These are phyloP conservation scores for Sebastes hubbsi DNA, from an alignment of 2,797 vertebrate genomes.

Conservation along the genomic window DNA sequence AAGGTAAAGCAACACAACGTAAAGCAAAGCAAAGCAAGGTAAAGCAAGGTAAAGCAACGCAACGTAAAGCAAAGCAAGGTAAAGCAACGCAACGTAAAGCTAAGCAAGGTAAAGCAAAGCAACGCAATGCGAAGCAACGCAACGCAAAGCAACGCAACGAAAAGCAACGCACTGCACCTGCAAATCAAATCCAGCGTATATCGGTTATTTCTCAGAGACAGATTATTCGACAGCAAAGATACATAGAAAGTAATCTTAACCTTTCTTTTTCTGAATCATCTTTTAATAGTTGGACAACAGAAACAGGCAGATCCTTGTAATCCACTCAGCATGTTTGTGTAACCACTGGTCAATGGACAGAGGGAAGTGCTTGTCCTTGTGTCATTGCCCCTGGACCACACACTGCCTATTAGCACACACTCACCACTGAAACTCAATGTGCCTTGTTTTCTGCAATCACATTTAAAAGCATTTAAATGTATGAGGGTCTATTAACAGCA, in stretches of 20 bases:
- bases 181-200: too few relatives aligned
- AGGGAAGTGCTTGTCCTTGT: neutral
- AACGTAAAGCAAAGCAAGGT: too few relatives aligned
- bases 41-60: too few relatives aligned
- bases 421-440: neutral
- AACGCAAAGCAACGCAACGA: rapidly evolving
- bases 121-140: rapidly evolving
- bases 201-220: too few relatives aligned
- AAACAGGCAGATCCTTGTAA: neutral
- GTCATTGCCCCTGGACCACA: neutral
- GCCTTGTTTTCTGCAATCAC: neutral
- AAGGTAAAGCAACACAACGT: too few relatives aligned
- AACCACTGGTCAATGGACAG: neutral
- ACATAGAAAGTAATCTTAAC: neutral
- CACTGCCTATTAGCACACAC: neutral
- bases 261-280: neutral
- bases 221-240: too few relatives aligned
- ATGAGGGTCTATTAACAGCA: neutral
- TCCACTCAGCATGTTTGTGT: conserved; percentile 2
- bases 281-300: neutral
- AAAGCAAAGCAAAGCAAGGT: too few relatives aligned
- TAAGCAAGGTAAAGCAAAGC: too few relatives aligned
- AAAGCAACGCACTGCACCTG: too few relatives aligned
- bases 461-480: neutral
- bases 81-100: too few relatives aligned